Evolutionary conservation across 2,888 invertebrate species (phyloP), one percentile per base, ranked within the genome.

Genomic region (Drosophila niveifrons): DNA sequence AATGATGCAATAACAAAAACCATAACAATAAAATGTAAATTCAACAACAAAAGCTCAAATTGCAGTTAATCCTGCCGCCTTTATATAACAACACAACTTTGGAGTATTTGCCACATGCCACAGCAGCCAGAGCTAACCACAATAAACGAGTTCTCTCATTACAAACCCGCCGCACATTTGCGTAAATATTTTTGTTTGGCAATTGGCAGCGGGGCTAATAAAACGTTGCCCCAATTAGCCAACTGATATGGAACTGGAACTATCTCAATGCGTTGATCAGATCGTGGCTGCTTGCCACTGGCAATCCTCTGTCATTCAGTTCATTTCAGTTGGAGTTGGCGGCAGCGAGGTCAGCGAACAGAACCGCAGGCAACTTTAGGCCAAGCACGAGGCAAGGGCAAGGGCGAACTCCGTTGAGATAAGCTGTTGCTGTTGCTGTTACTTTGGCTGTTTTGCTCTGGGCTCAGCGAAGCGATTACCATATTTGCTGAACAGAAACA

Each of bases 1-100:
- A 50, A 28, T 47, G 47, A 62, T 47, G 39, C 62, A 71, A 31
- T 53, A 48, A 28, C 57, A 77, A 68, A 62, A 61, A 65, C 46
- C 53, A 79, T 62, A 56, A 68, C 59, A 75, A 79, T 79, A 67
- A 88, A 82, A 81, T 87, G 84, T 67, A 82, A 75, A 88, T 82
- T 65, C 69, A 84, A 78, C 64, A 70, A 66, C 65, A 66, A 41
- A 34, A 43, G 75, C 58, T 44, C 66, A 17, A 55, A 55, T 66
- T 65, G 58, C 68, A 53, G 23, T 15, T 29, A 53, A 61, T 75
- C 75, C 75, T 75, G 68, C 69, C n/a, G 75, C 50, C 50, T 41
- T 86, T 88, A 88, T 66, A 67, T 86, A 82, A 82, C 63, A 65
- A 63, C 50, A 61, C 50, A 61, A 53, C 43, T 11, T 44, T 13